Base-by-base conservation (phyloP, 1,140 invertebrate genomes). In the Oedothorax gibbosus region DNA sequence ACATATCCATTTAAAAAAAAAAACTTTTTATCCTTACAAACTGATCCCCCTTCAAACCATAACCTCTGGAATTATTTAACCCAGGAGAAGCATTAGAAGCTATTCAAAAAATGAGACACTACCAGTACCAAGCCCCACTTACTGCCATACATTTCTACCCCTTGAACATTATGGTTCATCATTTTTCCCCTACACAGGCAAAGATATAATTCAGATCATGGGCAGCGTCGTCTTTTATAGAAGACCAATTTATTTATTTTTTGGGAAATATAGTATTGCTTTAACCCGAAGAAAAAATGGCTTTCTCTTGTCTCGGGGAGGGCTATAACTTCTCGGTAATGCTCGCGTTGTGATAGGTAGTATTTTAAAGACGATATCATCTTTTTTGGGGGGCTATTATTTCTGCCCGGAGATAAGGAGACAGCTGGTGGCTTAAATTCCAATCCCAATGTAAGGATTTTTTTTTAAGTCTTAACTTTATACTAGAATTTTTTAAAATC, bases 61-160 rank as follows among this genome's bases (percentile, higher is more conserved):
- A 35, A 35, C 49, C 20, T 68, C 76, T n/a, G n/a, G 68, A 79
- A 79, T 79, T 79, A 79, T 79, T 65, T 79, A 79, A 56, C 76
- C 76, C 76, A 54, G n/a, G 76, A 68, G 76, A 21, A 65, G 62
- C 76, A 79, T 79, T 68, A 51, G 18, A 53, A 35, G 54, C 65
- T 51, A 79, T 56, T 56, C 76, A 79, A 66, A 66, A 21, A 51
- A 50, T 68, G 49, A 50, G 21, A 62, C 54, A 54, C 35, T 15
- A 49, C 10, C 10, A 12, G 68, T 62, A 66, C 53, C 68, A 62
- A 65, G 53, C 76, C 68, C 62, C 54, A 66, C n/a, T 54, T 53
- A 12, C 15, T 14, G 10, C 76, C 49, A 65, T 64, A 66, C 56
- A 79, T 79, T 66, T 68, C 49, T 65, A 54, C n/a, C 21, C 54